Evolutionary conservation across 1,140 invertebrate genomes (phyloP).

Genomic region (Pseudomyrmex concolor): DNA sequence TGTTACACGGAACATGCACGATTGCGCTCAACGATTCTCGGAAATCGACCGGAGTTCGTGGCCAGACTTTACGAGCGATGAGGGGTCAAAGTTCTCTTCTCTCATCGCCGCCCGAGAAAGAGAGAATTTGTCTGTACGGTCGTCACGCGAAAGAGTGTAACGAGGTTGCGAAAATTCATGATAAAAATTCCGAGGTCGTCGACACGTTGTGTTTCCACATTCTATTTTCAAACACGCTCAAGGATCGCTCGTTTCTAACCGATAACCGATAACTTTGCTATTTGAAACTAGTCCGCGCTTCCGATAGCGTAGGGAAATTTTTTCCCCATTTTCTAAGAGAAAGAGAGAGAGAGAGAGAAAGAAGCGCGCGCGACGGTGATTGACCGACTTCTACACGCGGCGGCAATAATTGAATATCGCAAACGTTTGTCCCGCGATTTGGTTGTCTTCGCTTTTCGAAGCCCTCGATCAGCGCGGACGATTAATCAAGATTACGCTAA

Average conservation of each 20-base stretch:
- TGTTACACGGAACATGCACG: constrained; percentile 19
- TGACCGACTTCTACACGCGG: no score
- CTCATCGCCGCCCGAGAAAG: background rate
- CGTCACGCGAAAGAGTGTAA: background rate
- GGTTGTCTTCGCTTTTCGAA: no score
- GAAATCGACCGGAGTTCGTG: constrained; percentile 34
- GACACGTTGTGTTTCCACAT: constrained; percentile 2
- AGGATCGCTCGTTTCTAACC: constrained; percentile 21
- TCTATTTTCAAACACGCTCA: constrained; percentile 16
- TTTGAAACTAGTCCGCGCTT: constrained; percentile 49
- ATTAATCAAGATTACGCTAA: no score
- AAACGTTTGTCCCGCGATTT: no score
- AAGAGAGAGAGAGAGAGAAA: no score
- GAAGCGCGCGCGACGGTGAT: no score
- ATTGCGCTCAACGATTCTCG: constrained; percentile 44
- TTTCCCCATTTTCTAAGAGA: no score
- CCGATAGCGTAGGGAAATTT: constrained; percentile 28
- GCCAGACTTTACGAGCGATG: constrained; percentile 45
- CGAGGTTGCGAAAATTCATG: constrained; percentile 57
- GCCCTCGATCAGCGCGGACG: no score
- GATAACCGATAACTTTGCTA: constrained; percentile 45
- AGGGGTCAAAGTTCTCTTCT: constrained; percentile 32
- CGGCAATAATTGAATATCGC: constrained; percentile 38
- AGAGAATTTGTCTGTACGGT: constrained; percentile 31
- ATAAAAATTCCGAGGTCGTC: constrained; percentile 43